These are phyloP conservation scores for Drosophila hydei DNA, from an alignment of 1,140 invertebrate species.

Conservation along the genomic window DNA sequence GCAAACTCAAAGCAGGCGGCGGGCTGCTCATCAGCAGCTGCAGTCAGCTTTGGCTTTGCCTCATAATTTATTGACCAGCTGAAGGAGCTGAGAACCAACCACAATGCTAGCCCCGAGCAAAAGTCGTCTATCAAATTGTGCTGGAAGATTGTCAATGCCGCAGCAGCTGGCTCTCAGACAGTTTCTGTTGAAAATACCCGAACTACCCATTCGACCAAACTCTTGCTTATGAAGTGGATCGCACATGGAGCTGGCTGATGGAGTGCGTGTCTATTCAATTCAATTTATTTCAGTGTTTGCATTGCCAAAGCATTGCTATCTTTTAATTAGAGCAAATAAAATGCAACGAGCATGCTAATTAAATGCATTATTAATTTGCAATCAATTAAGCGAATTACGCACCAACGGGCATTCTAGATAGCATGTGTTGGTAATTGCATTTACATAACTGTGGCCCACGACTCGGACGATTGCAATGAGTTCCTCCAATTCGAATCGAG, in stretches of 20 bases:
- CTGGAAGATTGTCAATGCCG: conserved; percentile 18
- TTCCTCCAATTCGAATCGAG: background rate
- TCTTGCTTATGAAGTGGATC: conserved; percentile 8
- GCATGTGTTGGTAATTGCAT: conserved; percentile 38
- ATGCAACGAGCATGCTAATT: conserved; percentile 49
- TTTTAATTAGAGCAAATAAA: conserved; percentile 50
- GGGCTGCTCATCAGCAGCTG: conserved; percentile 71
- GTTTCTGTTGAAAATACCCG: background rate
- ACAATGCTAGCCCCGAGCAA: conserved; percentile 33
- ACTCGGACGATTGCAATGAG: background rate
- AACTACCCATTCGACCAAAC: conserved; percentile 1
- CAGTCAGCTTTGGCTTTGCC: conserved; percentile 65
- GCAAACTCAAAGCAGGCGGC: conserved; percentile 5
- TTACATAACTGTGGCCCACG: conserved; percentile 1
- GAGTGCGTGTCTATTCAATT: conserved; percentile 23
- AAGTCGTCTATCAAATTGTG: conserved; percentile 36
- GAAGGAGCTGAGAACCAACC: conserved; percentile 3
- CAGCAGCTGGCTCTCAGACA: background rate
- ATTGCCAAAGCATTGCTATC: conserved; percentile 35
- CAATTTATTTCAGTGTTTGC: conserved; percentile 39
- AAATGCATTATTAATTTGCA: conserved; percentile 57
- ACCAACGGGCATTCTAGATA: conserved; percentile 20
- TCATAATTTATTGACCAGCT: conserved; percentile 72
- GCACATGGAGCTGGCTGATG: conserved; percentile 4
- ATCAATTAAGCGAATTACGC: conserved; percentile 50